Evolutionary conservation across 2,888 invertebrate species (phyloP), one percentile per base, ranked within the genome.

Genomic region (Drosophila incognita): DNA sequence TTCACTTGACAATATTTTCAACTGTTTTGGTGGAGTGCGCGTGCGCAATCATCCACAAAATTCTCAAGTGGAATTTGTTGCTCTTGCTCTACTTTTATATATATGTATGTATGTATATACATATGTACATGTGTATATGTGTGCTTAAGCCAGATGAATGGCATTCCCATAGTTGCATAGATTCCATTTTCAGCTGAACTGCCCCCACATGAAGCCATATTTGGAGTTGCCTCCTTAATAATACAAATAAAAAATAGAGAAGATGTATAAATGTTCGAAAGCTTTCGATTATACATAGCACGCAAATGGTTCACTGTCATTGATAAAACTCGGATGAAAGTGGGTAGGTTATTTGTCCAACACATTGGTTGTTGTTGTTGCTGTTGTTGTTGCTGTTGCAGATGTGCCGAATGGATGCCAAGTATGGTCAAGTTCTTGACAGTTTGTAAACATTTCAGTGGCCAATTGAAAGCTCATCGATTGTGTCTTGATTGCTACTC

Each of bases 1-100:
- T 91, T 89, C 89, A 90, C 89, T 89, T 89, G 89, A 89, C 91
- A 89, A 90, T 87, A 83, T 82, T 89, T 85, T 69, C 67, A 65
- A 79, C 62, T 80, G 69, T 60, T 74, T 65, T 60, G 75, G 69
- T 87, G 62, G 72, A 90, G 90, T 87, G 87, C 76, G 78, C 78
- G 82, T 88, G 89, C 86, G 83, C 86, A 83, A 78, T 77, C 87
- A 86, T 83, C 75, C 15, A 29, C 38, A 83, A 71, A 74, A 74
- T 80, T 79, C 67, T 90, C 90, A 71, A 87, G 86, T 83, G 86
- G 90, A 77, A 83, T 88, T 88, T 86, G 75, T 59, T 76, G 81
- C 71, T 82, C 83, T 84, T 85, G 86, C 88, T 89, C 90, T 83
- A 86, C 81, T 83, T 83, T 87, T 79, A 42, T 56, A 21, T 10